phyloP scores from a whole-genome alignment of 2,113 vertebrate species.

The Sciurus niger region DNA sequence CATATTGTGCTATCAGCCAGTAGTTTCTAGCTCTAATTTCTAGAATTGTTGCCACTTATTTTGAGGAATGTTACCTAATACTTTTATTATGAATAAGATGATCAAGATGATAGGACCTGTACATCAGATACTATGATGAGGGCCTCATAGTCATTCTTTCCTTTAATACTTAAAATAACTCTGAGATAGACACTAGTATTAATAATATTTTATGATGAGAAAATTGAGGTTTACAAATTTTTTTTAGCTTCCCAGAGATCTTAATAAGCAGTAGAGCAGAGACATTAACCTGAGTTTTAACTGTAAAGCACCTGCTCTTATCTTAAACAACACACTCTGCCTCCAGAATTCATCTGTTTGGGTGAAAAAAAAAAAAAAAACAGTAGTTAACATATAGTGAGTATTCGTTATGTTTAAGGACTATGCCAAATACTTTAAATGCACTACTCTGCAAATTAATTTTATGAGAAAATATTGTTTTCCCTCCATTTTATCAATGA shows the following conservation, averaged over 20 bases:
- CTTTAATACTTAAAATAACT: conserved; percentile 37
- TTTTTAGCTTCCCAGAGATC: background rate
- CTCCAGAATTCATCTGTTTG: background rate
- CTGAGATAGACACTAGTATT: conserved; percentile 38
- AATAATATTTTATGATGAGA: conserved; percentile 47
- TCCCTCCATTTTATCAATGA: background rate
- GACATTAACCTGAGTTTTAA: background rate
- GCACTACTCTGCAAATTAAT: background rate
- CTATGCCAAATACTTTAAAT: conserved; percentile 24
- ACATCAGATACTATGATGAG: background rate
- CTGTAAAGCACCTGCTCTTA: background rate
- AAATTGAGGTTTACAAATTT: conserved; percentile 52
- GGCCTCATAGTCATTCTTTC: background rate
- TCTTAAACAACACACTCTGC: background rate
- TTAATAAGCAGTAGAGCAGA: background rate
- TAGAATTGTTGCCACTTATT: conserved; percentile 33
- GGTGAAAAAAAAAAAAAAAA: background rate
- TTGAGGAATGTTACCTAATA: conserved; percentile 49
- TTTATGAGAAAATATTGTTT: conserved; percentile 23
- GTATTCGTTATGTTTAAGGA: conserved; percentile 42
- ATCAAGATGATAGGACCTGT: background rate
- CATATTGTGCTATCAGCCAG: background rate
- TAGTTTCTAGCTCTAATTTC: conserved; percentile 54
- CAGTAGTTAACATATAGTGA: background rate
- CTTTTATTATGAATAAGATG: conserved; percentile 32